A percentile compares a stretch with the other conserved stretches of the same genome.
Evolutionary conservation across 1,140 invertebrate species (phyloP).

Genomic region (Nasonia longicornis): DNA sequence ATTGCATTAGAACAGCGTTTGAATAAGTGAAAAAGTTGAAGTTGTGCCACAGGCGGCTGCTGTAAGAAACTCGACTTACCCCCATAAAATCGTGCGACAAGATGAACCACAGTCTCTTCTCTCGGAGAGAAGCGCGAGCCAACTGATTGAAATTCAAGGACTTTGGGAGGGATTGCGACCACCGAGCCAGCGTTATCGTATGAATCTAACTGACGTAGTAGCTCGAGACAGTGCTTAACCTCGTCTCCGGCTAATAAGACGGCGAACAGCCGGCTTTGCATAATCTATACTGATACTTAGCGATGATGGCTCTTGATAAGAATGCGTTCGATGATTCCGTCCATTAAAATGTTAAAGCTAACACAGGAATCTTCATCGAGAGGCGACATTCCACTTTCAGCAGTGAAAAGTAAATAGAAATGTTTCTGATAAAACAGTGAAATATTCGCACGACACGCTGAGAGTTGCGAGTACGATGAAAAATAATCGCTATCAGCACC

Average conservation of each 20-base stretch:
- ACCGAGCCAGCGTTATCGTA: conserved; percentile 13
- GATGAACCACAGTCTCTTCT: conserved; percentile 7
- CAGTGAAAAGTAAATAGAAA: no score
- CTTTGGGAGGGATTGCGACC: conserved; percentile 3
- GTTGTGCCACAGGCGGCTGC: background rate
- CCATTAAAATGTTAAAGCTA: no score
- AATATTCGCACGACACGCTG: no score
- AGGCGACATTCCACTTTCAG: no score
- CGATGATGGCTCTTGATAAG: no score
- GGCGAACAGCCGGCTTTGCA: background rate
- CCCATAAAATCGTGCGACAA: conserved; percentile 29
- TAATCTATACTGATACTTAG: background rate
- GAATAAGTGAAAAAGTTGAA: background rate
- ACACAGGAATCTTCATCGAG: no score
- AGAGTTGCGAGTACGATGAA: no score
- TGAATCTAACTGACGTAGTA: conserved; percentile 34
- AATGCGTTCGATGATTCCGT: no score
- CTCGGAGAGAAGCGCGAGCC: background rate
- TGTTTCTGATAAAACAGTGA: no score
- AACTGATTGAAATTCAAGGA: conserved; percentile 42
- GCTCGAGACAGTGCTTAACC: background rate
- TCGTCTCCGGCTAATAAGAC: conserved; percentile 20
- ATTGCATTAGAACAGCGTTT: no score
- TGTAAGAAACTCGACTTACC: conserved; percentile 12
- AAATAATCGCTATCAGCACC: background rate